These are phyloP conservation scores for Morpho deidamia DNA, from an alignment of 2,888 invertebrate genomes.

Conservation along the genomic window DNA sequence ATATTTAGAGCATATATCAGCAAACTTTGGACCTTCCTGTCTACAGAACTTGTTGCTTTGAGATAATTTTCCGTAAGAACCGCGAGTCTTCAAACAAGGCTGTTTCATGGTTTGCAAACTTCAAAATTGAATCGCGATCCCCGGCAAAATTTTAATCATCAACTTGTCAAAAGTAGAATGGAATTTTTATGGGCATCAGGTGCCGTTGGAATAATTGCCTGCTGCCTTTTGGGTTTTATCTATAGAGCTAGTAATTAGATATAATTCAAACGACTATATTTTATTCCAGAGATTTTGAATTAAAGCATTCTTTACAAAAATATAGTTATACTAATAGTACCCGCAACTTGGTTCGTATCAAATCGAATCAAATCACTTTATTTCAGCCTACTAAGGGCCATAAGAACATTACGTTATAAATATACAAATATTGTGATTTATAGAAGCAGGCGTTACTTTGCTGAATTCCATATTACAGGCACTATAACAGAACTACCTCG, in stretches of 20 bases:
- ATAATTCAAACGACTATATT: background rate
- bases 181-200: background rate
- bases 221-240: too few relatives aligned
- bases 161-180: background rate
- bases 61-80: constrained; percentile 14
- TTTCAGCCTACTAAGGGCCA: too few relatives aligned
- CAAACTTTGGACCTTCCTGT: constrained; percentile 15
- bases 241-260: too few relatives aligned
- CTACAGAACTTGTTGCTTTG: constrained; percentile 23
- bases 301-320: background rate
- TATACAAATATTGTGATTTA: too few relatives aligned
- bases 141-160: constrained; percentile 17
- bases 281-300: background rate
- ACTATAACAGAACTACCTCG: too few relatives aligned
- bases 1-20: background rate
- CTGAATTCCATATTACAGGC: too few relatives aligned
- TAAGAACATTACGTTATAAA: too few relatives aligned
- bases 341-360: too few relatives aligned
- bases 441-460: too few relatives aligned
- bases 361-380: too few relatives aligned
- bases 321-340: background rate
- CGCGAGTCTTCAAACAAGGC: constrained; percentile 21
- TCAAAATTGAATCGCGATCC: constrained; percentile 27
- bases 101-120: constrained; percentile 27
- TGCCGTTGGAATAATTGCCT: background rate